Evolutionary conservation across 2,888 invertebrate genomes (phyloP), one percentile per base, ranked within the genome.

Genomic region (Synanthedon tipuliformis): DNA sequence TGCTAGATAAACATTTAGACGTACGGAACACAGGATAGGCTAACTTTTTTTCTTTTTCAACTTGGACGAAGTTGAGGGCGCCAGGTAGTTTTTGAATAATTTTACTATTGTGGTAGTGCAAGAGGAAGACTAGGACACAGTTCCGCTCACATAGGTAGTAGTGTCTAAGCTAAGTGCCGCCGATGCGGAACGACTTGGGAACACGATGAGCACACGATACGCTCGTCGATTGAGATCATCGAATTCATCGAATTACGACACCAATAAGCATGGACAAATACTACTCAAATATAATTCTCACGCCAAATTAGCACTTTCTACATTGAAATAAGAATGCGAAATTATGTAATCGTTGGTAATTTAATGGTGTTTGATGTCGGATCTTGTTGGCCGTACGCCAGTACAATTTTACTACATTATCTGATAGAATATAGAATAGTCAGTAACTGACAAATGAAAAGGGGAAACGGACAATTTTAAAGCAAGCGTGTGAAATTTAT

Each of bases 161-260:
- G 63, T 23, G 18, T 10, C 55, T 54, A 54, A 67, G 66, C 40
- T 40, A 13, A 56, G 68, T 34, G 34, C 1, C 72, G 68, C 59
- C 63, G 71, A 68, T 71, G 73, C 78, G 77, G 75, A 79, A 81
- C 81, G 81, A 65, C n/a, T n/a, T n/a, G n/a, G n/a, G n/a, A n/a
- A n/a, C n/a, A n/a, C n/a, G n/a, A n/a, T n/a, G n/a, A n/a, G n/a
- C 60, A 76, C 69, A 65, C 68, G 84, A 81, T 72, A 79, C 77
- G 77, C 70, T 70, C 61, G 69, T 62, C 69, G 75, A 71, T 71
- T 73, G 65, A 62, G 60, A 61, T 78, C 77, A 71, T 81, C 78
- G 59, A 64, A 71, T 81, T 78, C 77, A 71, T 81, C 78, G 59
- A 64, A 71, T 81, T 80, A 75, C 80, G 59, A 54, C 55, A 51